Evolutionary conservation across 2,797 vertebrate genomes (phyloP).

Genomic region (Tapirus indicus): DNA sequence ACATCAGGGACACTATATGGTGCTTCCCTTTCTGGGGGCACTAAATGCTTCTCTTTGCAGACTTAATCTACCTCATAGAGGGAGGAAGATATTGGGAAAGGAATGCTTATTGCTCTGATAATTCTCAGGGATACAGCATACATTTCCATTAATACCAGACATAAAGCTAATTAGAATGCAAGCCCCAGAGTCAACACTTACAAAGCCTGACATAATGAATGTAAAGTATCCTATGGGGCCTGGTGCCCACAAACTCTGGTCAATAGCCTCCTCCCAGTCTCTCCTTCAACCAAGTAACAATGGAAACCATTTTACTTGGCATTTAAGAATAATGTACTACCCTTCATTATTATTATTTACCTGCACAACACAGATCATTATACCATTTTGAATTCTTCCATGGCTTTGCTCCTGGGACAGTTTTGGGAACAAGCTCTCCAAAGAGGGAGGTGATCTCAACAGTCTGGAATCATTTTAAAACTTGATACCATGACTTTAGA

Average conservation of each 20-base stretch:
- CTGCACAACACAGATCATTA: neutral
- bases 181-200: slow-evolving; percentile 53
- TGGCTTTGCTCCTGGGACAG: neutral
- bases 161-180: slow-evolving; percentile 54
- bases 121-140: slow-evolving; percentile 51
- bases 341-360: neutral
- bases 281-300: neutral
- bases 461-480: slow-evolving; percentile 46
- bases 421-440: slow-evolving; percentile 15
- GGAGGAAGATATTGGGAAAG: slow-evolving; percentile 30
- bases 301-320: neutral
- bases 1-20: slow-evolving; percentile 69
- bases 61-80: slow-evolving; percentile 77
- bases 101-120: slow-evolving; percentile 41
- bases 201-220: slow-evolving; percentile 27
- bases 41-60: slow-evolving; percentile 56
- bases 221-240: neutral
- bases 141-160: slow-evolving; percentile 61
- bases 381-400: neutral
- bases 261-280: neutral
- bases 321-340: neutral
- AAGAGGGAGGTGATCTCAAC: neutral
- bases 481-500: neutral
- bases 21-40: slow-evolving; percentile 62
- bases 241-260: slow-evolving; percentile 1